These are phyloP conservation scores for Drosophila siamana DNA, from an alignment of 2,888 invertebrate species.

Conservation along the genomic window DNA sequence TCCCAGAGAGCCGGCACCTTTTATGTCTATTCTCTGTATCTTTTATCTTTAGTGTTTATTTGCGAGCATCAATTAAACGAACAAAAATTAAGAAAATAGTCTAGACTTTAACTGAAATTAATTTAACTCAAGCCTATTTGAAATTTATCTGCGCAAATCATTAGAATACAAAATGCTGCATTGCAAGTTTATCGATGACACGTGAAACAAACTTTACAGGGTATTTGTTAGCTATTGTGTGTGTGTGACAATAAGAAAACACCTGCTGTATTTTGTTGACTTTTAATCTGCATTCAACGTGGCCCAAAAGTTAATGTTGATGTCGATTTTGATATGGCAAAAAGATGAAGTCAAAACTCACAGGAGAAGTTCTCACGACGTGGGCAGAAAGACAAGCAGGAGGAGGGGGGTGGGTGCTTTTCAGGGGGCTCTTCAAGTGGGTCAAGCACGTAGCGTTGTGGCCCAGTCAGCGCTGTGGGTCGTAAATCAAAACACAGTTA, in stretches of 20 bases:
- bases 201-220: too few relatives aligned
- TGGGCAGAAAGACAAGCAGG: too few relatives aligned
- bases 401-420: too few relatives aligned
- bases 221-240: too few relatives aligned
- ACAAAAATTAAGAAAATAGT: not conserved
- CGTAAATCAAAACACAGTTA: constrained; percentile 60
- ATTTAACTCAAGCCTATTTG: too few relatives aligned
- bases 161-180: too few relatives aligned
- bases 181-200: too few relatives aligned
- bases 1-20: not conserved
- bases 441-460: constrained; percentile 49
- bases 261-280: constrained; percentile 3
- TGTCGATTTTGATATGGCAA: constrained; percentile 26
- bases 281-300: constrained; percentile 13
- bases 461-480: constrained; percentile 25
- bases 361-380: not conserved
- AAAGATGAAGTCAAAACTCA: constrained; percentile 15
- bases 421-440: constrained; percentile 38
- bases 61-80: not conserved
- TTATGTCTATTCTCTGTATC: not conserved
- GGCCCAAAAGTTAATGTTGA: not conserved
- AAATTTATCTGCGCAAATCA: too few relatives aligned
- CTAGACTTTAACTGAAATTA: too few relatives aligned
- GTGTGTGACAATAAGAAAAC: too few relatives aligned
- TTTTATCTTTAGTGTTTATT: not conserved